A percentile compares a stretch with the other conserved stretches of the same genome.
Conservation (phyloP, 2,113 vertebrate genomes). For the Bufo gargarizans region DNA sequence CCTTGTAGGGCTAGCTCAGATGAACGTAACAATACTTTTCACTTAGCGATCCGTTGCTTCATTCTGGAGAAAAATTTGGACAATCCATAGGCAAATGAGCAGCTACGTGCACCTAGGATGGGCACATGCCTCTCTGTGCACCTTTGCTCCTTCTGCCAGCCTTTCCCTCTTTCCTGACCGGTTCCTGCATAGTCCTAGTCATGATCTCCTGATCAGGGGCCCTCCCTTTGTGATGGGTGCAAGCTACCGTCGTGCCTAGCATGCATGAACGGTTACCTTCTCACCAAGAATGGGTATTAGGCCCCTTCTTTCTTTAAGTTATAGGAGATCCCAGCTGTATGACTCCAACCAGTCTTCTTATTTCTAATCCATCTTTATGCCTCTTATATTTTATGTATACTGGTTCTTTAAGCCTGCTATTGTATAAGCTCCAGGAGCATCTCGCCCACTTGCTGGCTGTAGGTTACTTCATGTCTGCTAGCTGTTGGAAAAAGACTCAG, state of each 20-base stretch:
- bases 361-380: background rate
- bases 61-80: too few relatives aligned
- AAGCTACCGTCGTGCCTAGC: background rate
- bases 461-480: conserved; percentile 48
- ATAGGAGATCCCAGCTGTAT: background rate
- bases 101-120: too few relatives aligned
- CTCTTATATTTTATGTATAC: background rate
- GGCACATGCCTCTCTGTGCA: too few relatives aligned
- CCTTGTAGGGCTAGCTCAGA: too few relatives aligned
- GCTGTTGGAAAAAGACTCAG: conserved; percentile 38
- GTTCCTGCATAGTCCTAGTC: too few relatives aligned
- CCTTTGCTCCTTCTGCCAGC: too few relatives aligned
- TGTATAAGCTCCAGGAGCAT: conserved; percentile 29
- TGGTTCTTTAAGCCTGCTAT: conserved; percentile 15
- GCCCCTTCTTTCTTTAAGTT: background rate
- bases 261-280: background rate
- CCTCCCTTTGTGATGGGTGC: too few relatives aligned
- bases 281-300: background rate
- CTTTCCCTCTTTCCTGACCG: too few relatives aligned
- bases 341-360: background rate
- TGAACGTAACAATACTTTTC: too few relatives aligned
- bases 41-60: too few relatives aligned
- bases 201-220: too few relatives aligned
- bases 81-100: too few relatives aligned
- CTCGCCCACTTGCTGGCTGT: conserved; percentile 39